Evolutionary conservation across 2,113 vertebrate species (phyloP), one percentile per base, ranked within the genome.

Genomic region (Eptesicus fuscus): DNA sequence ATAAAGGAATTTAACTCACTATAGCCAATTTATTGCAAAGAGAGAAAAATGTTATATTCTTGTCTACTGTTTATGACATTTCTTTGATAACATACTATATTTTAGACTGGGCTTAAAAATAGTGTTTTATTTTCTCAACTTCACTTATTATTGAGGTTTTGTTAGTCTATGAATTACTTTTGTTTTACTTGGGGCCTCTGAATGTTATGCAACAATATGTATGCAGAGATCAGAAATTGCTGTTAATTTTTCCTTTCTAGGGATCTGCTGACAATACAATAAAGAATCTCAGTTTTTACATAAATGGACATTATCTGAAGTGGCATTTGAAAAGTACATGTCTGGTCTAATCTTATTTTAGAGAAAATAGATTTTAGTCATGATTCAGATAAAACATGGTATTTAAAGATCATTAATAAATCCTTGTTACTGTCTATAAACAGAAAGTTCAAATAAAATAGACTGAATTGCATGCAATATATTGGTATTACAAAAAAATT

Each of bases 391-490:
- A 95, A 35, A 65, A 40, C 28, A 79, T 53, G 49, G 4, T 44
- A 88, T 95, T 95, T 95, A 83, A 91, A 95, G 51, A 53, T n/a
- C 28, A 71, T 73, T 77, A 71, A 76, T 84, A 96, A 86, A 67
- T 91, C 56, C 7, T 92, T 18, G 0, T 3, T 86, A 90, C 22
- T 88, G 25, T 6, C 51, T 93, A 5, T 79, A 86, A 94, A 88
- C 14, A 93, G 40, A 91, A 96, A 96, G 12, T 82, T 85, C 86
- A 69, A 93, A 95, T 88, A 59, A 95, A 95, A n/a, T 49, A 74
- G 42, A 74, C 20, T 37, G n/a, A 59, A 20, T 44, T 86, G 18
- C 25, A 88, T 56, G 74, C 5, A 83, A 70, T 73, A 92, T 49
- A n/a, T 40, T 74, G 23, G 74, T 83, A 47, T 88, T 69, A 77